Percentiles rank a stretch among this genome's conserved stretches.
phyloP scores from a whole-genome alignment of 1,140 invertebrate genomes.

The Whitmania pigra region DNA sequence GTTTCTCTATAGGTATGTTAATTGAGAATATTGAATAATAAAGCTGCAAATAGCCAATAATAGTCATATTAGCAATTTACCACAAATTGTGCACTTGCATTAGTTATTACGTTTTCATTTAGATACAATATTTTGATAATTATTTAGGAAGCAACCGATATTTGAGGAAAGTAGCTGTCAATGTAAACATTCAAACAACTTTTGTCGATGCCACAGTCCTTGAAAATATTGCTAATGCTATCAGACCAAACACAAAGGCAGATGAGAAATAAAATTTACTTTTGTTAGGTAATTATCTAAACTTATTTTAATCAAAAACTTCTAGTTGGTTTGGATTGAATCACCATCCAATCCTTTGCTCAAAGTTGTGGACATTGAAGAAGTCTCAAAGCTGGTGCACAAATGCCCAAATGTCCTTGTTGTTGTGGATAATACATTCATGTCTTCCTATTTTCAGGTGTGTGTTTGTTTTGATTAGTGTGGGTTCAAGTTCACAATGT shows the following conservation, averaged over 20 bases:
- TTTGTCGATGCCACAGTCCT: constrained; percentile 70
- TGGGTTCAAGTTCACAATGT: too few relatives aligned
- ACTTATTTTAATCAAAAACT: constrained; percentile 11
- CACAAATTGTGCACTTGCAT: too few relatives aligned
- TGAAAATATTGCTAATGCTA: constrained; percentile 53
- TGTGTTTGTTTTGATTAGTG: not conserved
- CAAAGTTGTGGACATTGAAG: constrained; percentile 77
- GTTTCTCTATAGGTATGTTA: not conserved
- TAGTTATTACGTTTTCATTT: too few relatives aligned
- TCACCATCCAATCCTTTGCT: constrained; percentile 92
- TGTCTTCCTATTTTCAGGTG: constrained; percentile 81
- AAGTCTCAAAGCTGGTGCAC: constrained; percentile 54
- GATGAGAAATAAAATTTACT: not conserved
- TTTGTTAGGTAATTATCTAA: not conserved
- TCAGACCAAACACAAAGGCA: constrained; percentile 76
- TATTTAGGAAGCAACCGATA: constrained; percentile 53
- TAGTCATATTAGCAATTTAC: not conserved
- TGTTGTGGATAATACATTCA: constrained; percentile 92
- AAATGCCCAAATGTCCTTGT: constrained; percentile 56
- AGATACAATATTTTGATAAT: not conserved
- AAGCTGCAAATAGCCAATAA: not conserved
- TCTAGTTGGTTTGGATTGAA: constrained; percentile 87
- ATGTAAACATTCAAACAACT: constrained; percentile 57
- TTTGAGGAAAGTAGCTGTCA: constrained; percentile 48
- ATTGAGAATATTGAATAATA: not conserved